A percentile compares a stretch with the other conserved stretches of the same genome.
Conservation (phyloP, 2,113 vertebrate genomes). For the Ascaphus truei region DNA sequence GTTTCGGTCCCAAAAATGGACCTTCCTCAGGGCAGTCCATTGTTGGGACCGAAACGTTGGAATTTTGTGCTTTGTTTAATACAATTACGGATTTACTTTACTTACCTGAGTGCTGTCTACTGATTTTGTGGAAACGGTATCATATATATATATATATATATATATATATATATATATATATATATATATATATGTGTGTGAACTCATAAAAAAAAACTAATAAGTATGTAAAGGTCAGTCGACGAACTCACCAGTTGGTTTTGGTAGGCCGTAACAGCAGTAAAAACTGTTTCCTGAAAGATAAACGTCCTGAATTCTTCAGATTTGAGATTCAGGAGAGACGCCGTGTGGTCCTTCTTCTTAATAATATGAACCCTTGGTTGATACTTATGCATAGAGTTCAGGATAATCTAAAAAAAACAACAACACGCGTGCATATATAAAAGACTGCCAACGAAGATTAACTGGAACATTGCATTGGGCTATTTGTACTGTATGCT, state of each 20-base stretch:
- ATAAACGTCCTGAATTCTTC: slow-evolving; percentile 97
- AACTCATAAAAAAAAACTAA: neutral
- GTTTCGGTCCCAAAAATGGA: no score
- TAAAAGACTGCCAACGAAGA: neutral
- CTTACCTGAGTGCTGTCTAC: no score
- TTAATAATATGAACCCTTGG: slow-evolving; percentile 97
- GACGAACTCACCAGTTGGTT: slow-evolving; percentile 88
- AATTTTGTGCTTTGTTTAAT: no score
- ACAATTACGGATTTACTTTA: no score
- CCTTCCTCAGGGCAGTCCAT: no score
- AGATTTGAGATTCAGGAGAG: slow-evolving; percentile 93
- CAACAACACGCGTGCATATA: neutral
- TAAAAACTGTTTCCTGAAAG: slow-evolving; percentile 95
- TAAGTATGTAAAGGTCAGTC: neutral
- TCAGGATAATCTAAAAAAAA: slow-evolving; percentile 86
- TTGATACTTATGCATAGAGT: slow-evolving; percentile 99
- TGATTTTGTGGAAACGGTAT: no score
- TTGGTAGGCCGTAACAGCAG: slow-evolving; percentile 96
- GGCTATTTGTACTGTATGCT: no score
- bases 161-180: no score
- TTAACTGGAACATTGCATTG: neutral
- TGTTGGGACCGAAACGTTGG: no score
- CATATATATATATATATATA: no score
- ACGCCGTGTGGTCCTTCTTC: slow-evolving; percentile 97
- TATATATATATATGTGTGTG: no score